Evolutionary conservation across 2,797 vertebrate genomes (phyloP).

Genomic region (Argyrosomus regius): DNA sequence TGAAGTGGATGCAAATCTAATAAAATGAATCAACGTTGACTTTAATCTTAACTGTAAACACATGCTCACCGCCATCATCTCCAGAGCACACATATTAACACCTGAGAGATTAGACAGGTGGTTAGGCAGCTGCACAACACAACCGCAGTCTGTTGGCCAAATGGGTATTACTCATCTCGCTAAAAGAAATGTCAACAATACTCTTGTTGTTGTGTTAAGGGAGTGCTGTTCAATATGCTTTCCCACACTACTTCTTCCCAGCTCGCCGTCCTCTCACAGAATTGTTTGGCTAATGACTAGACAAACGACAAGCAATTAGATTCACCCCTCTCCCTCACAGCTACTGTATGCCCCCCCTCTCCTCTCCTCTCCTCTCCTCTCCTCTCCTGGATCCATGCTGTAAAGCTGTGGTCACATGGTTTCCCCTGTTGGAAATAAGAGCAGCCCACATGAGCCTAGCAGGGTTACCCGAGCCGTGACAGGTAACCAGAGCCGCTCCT

Average conservation of each 20-base stretch:
- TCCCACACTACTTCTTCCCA: constrained; percentile 27
- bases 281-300: constrained; percentile 17
- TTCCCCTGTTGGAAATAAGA: constrained; percentile 70
- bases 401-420: constrained; percentile 26
- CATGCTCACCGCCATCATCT: neutral
- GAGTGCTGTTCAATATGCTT: neutral
- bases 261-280: constrained; percentile 23
- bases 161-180: neutral
- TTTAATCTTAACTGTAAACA: neutral
- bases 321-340: neutral
- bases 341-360: neutral
- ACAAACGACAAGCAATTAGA: constrained; percentile 42
- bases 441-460: constrained; percentile 57
- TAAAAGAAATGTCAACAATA: constrained; percentile 36
- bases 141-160: constrained; percentile 15
- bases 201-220: constrained; percentile 15
- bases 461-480: constrained; percentile 75
- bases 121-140: constrained; percentile 6
- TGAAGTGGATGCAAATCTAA: neutral
- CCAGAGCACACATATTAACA: constrained; percentile 3
- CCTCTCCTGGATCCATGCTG: constrained; percentile 18
- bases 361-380: neutral
- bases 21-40: neutral
- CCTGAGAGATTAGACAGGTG: constrained; percentile 25
- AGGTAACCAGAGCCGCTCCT: constrained; percentile 76